phyloP scores from a whole-genome alignment of 2,113 vertebrate genomes.

The Electrona antarctica region DNA sequence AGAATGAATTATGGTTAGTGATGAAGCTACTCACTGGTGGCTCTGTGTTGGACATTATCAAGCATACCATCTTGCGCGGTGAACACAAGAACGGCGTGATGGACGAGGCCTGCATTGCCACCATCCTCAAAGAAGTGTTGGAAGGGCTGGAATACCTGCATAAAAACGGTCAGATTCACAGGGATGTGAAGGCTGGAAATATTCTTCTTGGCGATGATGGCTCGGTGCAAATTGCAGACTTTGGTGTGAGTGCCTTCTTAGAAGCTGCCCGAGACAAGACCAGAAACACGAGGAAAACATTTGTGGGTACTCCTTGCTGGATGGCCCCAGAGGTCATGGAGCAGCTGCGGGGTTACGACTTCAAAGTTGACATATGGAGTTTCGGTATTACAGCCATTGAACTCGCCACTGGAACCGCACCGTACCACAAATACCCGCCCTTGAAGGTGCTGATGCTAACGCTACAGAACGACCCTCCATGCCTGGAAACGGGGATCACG shows the following conservation, averaged over 20 bases:
- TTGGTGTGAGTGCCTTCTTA: constrained; percentile 96
- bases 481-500: constrained; percentile 94
- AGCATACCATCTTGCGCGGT: constrained; percentile 90
- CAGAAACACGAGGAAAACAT: constrained; percentile 96
- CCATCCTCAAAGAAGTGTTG: constrained; percentile 90
- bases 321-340: constrained; percentile 99
- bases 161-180: constrained; percentile 96
- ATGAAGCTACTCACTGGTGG: constrained; percentile 97
- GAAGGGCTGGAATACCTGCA: constrained; percentile 94
- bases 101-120: constrained; percentile 91
- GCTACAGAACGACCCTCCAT: constrained; percentile 95
- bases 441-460: constrained; percentile 99
- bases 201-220: constrained; percentile 96
- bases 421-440: constrained; percentile 97
- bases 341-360: constrained; percentile 97
- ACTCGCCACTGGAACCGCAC: constrained; percentile 94
- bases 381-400: constrained; percentile 99
- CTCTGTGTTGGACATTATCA: constrained; percentile 95
- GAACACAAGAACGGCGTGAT: constrained; percentile 93
- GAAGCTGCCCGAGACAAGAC: constrained; percentile 97
- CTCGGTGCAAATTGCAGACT: constrained; percentile 98
- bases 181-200: constrained; percentile 97
- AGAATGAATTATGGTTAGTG: constrained; percentile 96
- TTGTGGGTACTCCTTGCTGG: constrained; percentile 98
- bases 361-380: constrained; percentile 99